A percentile compares a stretch with the other conserved stretches of the same genome.
Evolutionary conservation across 1,140 invertebrate genomes (phyloP).

Genomic region (Psilanteris sp.): DNA sequence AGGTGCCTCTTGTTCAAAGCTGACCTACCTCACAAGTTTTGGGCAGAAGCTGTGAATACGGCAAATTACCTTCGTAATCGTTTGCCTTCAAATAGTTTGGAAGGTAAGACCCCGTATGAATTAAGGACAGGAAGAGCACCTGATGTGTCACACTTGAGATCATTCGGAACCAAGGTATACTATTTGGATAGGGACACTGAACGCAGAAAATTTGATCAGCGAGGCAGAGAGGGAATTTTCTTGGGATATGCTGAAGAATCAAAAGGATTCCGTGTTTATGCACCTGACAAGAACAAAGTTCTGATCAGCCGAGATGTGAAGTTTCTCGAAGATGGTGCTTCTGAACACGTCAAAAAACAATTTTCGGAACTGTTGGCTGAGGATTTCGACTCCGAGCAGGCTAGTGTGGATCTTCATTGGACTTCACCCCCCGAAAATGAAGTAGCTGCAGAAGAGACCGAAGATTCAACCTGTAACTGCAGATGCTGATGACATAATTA

Average conservation of each 20-base stretch:
- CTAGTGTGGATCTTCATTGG: no score
- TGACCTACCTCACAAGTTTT: slow-evolving; percentile 14
- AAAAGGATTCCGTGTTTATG: slow-evolving; percentile 6
- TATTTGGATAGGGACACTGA: not conserved
- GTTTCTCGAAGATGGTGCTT: no score
- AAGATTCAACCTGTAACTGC: no score
- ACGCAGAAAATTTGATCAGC: slow-evolving; percentile 11
- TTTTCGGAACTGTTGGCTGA: no score
- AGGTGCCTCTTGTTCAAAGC: slow-evolving; percentile 37
- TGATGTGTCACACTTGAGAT: slow-evolving; percentile 1
- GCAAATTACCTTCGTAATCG: slow-evolving; percentile 48
- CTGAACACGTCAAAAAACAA: no score
- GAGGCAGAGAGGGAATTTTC: slow-evolving; percentile 6
- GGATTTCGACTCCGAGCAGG: no score
- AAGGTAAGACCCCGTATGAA: slow-evolving; percentile 8
- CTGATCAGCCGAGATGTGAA: no score
- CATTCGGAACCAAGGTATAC: slow-evolving; percentile 5
- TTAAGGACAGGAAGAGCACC: slow-evolving; percentile 1
- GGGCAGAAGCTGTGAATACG: slow-evolving; percentile 34
- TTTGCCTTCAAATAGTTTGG: slow-evolving; percentile 5
- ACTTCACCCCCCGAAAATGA: no score
- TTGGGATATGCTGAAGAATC: slow-evolving; percentile 8
- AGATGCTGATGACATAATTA: no score
- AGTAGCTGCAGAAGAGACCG: no score
- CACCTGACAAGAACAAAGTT: slow-evolving; percentile 3